These are phyloP conservation scores for Diploscapter pachys DNA, from an alignment of 1,140 invertebrate genomes.

Conservation along the genomic window DNA sequence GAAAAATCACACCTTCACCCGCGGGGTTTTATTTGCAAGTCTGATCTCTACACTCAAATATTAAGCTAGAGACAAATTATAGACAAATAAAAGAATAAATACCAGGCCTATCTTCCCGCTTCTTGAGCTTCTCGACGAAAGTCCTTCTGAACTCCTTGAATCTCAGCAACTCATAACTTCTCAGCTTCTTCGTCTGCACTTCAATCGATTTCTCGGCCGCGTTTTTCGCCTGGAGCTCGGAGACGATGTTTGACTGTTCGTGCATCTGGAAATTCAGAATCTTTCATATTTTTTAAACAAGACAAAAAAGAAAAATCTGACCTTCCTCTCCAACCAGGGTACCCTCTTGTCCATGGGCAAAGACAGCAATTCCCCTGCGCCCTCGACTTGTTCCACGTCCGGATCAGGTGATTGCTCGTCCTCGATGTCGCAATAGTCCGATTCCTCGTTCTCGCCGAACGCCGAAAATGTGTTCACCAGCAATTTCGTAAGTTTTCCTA, in stretches of 20 bases:
- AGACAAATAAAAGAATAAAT: neutral
- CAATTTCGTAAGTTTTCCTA: conserved; percentile 21
- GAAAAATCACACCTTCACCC: no score
- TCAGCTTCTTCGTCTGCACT: conserved; percentile 48
- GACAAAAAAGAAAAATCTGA: no score
- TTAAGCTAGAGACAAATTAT: neutral
- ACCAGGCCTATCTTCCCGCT: neutral
- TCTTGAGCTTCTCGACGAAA: conserved; percentile 48
- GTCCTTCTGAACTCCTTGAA: conserved; percentile 54
- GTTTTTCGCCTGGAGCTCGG: conserved; percentile 42
- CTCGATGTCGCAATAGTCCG: conserved; percentile 8
- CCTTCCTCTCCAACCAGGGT: conserved; percentile 31
- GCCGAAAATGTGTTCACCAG: conserved; percentile 21
- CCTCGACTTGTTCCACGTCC: conserved; percentile 14
- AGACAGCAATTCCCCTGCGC: conserved; percentile 3
- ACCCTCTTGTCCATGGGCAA: conserved; percentile 10
- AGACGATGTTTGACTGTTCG: conserved; percentile 48
- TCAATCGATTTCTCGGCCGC: conserved; percentile 45
- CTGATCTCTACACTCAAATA: neutral
- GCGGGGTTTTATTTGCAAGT: no score
- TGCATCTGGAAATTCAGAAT: conserved; percentile 38
- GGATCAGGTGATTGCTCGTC: conserved; percentile 2
- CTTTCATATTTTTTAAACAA: no score
- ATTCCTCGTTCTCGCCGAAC: conserved; percentile 24
- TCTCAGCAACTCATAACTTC: conserved; percentile 47